Conservation (phyloP, 2,113 vertebrate species). For the Malurus elegans region DNA sequence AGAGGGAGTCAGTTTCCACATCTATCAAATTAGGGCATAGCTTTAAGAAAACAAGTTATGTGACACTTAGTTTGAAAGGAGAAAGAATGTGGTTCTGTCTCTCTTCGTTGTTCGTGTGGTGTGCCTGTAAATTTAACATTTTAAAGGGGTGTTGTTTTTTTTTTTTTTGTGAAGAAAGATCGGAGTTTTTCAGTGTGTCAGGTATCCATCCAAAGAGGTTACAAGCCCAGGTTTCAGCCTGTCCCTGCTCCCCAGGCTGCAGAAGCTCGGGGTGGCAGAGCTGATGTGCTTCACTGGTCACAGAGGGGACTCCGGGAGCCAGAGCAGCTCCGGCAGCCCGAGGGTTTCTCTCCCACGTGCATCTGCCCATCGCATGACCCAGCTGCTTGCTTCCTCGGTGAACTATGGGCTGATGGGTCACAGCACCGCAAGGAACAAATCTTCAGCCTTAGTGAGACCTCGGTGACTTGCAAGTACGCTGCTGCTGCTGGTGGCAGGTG, state of each 20-base stretch:
- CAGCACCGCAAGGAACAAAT: constrained; percentile 30
- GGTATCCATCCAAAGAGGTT: not conserved
- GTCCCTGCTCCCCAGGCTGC: not conserved
- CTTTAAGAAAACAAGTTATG: constrained; percentile 31
- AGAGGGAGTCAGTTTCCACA: constrained; percentile 40
- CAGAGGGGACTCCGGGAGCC: constrained; percentile 23
- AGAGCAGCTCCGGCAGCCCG: not conserved
- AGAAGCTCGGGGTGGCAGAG: not conserved
- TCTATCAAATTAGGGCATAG: constrained; percentile 26
- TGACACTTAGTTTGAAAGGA: not conserved
- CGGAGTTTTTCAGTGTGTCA: not conserved
- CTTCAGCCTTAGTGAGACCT: not conserved
- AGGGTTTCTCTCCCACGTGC: constrained; percentile 27
- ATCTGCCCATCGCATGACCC: constrained; percentile 49
- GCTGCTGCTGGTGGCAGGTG: not conserved
- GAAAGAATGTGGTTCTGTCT: not conserved
- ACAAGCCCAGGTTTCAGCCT: not conserved
- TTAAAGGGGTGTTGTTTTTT: not conserved
- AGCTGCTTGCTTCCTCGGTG: constrained; percentile 26
- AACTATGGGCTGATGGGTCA: constrained; percentile 51
- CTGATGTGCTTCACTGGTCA: constrained; percentile 58
- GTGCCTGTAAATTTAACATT: not conserved
- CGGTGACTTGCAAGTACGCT: not conserved
- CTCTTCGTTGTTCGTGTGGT: not conserved
- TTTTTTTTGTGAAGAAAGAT: not conserved